Evolutionary conservation across 1,140 invertebrate genomes (phyloP).

Genomic region (Drosophila elegans): DNA sequence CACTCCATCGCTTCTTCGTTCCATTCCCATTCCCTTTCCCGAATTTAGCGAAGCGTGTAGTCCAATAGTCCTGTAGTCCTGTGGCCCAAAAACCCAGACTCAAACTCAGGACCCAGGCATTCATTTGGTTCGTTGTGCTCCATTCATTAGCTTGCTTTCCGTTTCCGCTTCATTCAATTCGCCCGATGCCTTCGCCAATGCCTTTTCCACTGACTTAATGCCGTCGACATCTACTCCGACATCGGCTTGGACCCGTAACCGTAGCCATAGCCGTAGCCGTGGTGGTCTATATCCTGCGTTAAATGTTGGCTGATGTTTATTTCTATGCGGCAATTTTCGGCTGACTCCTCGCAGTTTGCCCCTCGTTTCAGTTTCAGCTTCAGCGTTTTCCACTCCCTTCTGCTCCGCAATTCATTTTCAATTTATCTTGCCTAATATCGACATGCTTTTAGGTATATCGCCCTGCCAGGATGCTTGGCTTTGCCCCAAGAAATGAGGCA

Average conservation of each 20-base stretch:
- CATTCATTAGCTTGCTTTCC: conserved; percentile 82
- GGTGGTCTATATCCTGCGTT: conserved; percentile 45
- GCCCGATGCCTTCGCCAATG: conserved; percentile 53
- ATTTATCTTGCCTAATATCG: conserved; percentile 83
- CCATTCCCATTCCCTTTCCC: neutral
- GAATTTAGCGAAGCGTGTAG: conserved; percentile 54
- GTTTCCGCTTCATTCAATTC: conserved; percentile 82
- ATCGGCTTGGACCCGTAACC: conserved; percentile 26
- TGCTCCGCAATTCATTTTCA: conserved; percentile 71
- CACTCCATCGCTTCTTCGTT: neutral
- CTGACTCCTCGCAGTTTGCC: conserved; percentile 4
- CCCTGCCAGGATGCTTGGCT: conserved; percentile 32
- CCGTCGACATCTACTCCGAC: conserved; percentile 57
- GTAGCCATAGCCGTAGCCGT: conserved; percentile 14
- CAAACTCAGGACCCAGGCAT: conserved; percentile 38
- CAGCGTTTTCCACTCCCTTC: neutral
- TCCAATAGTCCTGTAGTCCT: conserved; percentile 20
- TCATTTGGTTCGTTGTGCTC: conserved; percentile 81
- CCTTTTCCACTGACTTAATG: conserved; percentile 69
- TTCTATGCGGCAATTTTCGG: conserved; percentile 55
- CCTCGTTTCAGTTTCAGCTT: neutral
- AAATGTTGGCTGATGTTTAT: conserved; percentile 61
- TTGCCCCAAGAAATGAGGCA: conserved; percentile 24
- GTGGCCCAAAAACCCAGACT: conserved; percentile 1
- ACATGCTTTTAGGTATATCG: conserved; percentile 65